Evolutionary conservation across 2,888 invertebrate genomes (phyloP).

Genomic region (Phymatocera aterrima): DNA sequence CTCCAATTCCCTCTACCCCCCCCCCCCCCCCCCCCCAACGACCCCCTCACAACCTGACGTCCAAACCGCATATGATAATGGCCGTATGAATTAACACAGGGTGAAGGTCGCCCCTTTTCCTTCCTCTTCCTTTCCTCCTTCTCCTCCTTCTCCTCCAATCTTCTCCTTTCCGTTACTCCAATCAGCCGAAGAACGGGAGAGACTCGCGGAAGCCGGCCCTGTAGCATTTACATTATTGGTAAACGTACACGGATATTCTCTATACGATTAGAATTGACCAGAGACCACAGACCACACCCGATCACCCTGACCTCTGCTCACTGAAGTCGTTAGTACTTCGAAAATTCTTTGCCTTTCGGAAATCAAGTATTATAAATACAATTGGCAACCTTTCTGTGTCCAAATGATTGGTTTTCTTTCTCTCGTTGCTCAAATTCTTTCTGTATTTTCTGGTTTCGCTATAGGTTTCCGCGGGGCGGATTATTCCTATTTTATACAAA

Average conservation of each 20-base stretch:
- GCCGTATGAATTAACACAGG: conserved; percentile 68
- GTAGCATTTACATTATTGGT: neutral
- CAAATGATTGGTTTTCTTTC: too few relatives aligned
- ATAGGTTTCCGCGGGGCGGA: too few relatives aligned
- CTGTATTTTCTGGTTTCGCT: too few relatives aligned
- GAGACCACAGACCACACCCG: too few relatives aligned
- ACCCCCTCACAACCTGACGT: conserved; percentile 32
- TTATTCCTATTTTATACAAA: too few relatives aligned
- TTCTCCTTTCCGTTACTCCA: neutral
- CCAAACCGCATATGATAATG: conserved; percentile 60
- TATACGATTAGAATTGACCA: conserved; percentile 45
- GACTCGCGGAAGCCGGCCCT: neutral
- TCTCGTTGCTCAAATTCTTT: too few relatives aligned
- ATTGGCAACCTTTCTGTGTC: too few relatives aligned
- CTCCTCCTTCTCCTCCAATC: conserved; percentile 37
- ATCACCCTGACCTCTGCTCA: conserved; percentile 58
- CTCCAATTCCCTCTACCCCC: conserved; percentile 42
- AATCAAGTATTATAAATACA: too few relatives aligned
- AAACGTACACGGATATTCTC: too few relatives aligned
- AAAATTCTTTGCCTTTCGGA: conserved; percentile 52
- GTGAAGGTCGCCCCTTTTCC: conserved; percentile 64
- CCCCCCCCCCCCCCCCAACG: conserved; percentile 22
- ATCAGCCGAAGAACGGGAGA: neutral
- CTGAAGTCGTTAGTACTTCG: conserved; percentile 61
- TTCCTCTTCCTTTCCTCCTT: conserved; percentile 48